Evolutionary conservation across 2,113 vertebrate species (phyloP), one percentile per base, ranked within the genome.

Genomic region (Ictidomys tridecemlineatus): DNA sequence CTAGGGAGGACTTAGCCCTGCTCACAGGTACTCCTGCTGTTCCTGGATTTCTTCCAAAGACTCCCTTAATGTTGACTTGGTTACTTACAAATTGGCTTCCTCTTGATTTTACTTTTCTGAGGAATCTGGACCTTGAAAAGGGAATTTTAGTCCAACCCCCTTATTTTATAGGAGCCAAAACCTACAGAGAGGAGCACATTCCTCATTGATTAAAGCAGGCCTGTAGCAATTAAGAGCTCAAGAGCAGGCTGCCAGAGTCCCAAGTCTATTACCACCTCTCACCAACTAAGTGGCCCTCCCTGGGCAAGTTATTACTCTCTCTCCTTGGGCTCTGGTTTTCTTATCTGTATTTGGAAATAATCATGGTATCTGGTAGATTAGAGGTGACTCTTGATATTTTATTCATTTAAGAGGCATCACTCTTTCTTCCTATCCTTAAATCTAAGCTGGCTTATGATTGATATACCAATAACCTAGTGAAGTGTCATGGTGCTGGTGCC

Each of bases 81-180:
- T 58, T 77, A 53, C 74, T 82, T 80, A 89, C 8, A n/a, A 37
- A 67, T 32, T 63, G 39, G 10, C 30, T 70, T 73, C 34, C 51
- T 30, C 53, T 82, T 70, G 26, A 58, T 67, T 51, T 73, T 37
- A 76, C 39, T 88, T 96, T 69, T 48, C 24, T 53, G 42, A 91
- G n/a, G 13, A 37, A 28, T 85, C 73, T 93, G 42, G 42, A 67
- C 56, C 86, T 13, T 78, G 72, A 78, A 51, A 90, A 79, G 42
- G 4, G 42, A 48, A 42, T 56, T 95, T 26, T 67, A 32, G 32
- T 2, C 37, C 42, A 67, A 67, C 3, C 28, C 51, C 24, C 4
- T 85, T n/a, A 56, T 20, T 73, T 87, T 78, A 53, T 30, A 85
- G 53, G 30, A 82, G 22, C 67, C 4, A 24, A 39, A 28, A 22